A percentile compares a stretch with the other conserved stretches of the same genome.
Conservation (phyloP, 2,113 vertebrate genomes). For the Aepyceros melampus region DNA sequence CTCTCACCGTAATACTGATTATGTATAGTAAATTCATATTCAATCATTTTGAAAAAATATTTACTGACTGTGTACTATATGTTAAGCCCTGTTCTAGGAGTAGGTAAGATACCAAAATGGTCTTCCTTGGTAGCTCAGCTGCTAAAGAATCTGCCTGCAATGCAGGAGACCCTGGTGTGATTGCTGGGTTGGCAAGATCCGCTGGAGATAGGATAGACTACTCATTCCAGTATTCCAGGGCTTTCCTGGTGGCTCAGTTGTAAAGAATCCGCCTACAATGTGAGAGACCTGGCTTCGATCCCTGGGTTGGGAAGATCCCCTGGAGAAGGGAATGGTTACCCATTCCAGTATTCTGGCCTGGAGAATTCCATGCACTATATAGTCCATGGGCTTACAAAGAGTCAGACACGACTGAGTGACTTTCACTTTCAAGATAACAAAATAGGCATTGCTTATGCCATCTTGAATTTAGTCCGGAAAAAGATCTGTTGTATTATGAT, state of each 20-base stretch:
- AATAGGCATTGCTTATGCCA: background rate
- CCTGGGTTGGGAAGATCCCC: background rate
- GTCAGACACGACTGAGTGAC: background rate
- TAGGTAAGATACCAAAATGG: background rate
- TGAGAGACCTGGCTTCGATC: background rate
- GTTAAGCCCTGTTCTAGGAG: background rate
- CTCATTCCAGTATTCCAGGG: background rate
- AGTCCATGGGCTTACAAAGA: background rate
- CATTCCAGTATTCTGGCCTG: background rate
- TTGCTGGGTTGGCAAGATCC: background rate
- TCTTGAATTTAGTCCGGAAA: background rate
- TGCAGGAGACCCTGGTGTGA: background rate
- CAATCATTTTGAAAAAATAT: background rate
- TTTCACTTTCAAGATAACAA: background rate
- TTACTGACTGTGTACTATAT: background rate
- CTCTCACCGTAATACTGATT: background rate
- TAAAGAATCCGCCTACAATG: accelerated
- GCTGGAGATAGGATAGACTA: background rate
- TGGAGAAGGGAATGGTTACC: background rate
- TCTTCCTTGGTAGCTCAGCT: background rate
- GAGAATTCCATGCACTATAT: background rate
- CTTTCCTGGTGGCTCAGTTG: background rate
- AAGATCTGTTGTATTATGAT: background rate
- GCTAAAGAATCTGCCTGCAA: background rate
- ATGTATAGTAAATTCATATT: background rate